Conservation (phyloP, 1,140 invertebrate species). For the Meteorus sp. region DNA sequence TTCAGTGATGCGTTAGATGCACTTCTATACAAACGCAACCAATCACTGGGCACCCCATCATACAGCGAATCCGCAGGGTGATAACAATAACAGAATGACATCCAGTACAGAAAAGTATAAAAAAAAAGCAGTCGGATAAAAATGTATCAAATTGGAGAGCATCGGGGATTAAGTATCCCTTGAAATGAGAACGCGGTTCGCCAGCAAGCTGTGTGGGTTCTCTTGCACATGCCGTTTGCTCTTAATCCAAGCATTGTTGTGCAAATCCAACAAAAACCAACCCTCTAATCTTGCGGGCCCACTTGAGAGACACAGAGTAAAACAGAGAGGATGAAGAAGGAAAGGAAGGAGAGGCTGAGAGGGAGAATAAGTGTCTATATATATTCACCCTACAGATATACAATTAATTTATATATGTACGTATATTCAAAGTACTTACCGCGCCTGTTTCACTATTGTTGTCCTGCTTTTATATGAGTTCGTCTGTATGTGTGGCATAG, state of each 20-base stretch:
- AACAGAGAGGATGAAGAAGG: neutral
- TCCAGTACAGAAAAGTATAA: conserved; percentile 6
- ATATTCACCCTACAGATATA: conserved; percentile 39
- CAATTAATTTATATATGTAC: conserved; percentile 58
- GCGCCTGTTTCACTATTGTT: conserved; percentile 34
- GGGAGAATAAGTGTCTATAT: conserved; percentile 6
- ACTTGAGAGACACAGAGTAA: conserved; percentile 49
- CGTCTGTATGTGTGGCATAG: conserved; percentile 18
- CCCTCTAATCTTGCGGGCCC: conserved; percentile 51
- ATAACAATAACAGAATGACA: conserved; percentile 8
- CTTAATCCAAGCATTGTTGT: conserved; percentile 43
- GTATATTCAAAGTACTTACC: conserved; percentile 45
- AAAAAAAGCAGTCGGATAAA: conserved; percentile 38
- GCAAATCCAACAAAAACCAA: conserved; percentile 50
- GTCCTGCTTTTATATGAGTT: neutral
- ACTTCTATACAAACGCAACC: conserved; percentile 26
- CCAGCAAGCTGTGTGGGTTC: conserved; percentile 32
- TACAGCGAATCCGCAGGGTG: too few relatives aligned
- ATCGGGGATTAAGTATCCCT: conserved; percentile 43
- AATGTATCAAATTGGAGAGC: conserved; percentile 51
- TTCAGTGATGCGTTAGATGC: conserved; percentile 26
- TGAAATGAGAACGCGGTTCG: conserved; percentile 31
- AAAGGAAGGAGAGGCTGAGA: neutral
- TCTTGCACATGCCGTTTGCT: conserved; percentile 36
- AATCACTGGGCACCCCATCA: too few relatives aligned